These are phyloP conservation scores for Sebastes oblongus DNA, from an alignment of 2,797 vertebrate genomes.

Conservation along the genomic window DNA sequence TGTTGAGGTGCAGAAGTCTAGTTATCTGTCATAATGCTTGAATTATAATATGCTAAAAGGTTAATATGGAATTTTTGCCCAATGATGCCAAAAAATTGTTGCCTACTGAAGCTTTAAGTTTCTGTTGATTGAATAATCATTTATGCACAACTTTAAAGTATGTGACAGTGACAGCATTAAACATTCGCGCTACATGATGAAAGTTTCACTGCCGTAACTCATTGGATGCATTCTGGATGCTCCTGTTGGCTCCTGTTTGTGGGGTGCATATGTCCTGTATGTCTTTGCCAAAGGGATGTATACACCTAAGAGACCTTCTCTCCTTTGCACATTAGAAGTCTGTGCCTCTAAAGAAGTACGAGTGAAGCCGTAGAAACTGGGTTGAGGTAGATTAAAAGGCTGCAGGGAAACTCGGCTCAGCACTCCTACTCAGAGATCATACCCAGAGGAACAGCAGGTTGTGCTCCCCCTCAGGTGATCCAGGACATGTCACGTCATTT, in stretches of 20 bases:
- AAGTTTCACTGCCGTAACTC: slow-evolving; percentile 7
- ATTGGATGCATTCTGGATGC: background rate
- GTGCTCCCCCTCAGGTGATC: slow-evolving; percentile 47
- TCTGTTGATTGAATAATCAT: background rate
- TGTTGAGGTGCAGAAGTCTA: too few species aligned
- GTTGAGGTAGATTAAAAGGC: slow-evolving; percentile 23
- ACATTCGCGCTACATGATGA: background rate
- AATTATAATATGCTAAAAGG: too few species aligned
- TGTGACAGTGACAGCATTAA: background rate
- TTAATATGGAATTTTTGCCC: too few species aligned
- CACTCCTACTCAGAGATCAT: slow-evolving; percentile 8
- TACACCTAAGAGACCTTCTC: slow-evolving; percentile 2
- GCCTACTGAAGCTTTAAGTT: background rate
- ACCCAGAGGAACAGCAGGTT: slow-evolving; percentile 41
- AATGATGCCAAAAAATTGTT: too few species aligned
- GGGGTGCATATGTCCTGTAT: background rate
- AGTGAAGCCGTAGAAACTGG: slow-evolving; percentile 17
- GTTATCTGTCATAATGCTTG: too few species aligned
- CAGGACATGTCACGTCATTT: slow-evolving; percentile 54
- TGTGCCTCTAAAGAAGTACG: slow-evolving; percentile 15
- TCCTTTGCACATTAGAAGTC: background rate
- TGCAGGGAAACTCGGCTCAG: slow-evolving; percentile 25
- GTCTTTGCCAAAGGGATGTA: slow-evolving; percentile 31
- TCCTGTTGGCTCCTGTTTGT: background rate
- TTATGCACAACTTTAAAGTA: background rate